Evolutionary conservation across 2,797 vertebrate species (phyloP), one percentile per base, ranked within the genome.

Genomic region (Columba guinea): DNA sequence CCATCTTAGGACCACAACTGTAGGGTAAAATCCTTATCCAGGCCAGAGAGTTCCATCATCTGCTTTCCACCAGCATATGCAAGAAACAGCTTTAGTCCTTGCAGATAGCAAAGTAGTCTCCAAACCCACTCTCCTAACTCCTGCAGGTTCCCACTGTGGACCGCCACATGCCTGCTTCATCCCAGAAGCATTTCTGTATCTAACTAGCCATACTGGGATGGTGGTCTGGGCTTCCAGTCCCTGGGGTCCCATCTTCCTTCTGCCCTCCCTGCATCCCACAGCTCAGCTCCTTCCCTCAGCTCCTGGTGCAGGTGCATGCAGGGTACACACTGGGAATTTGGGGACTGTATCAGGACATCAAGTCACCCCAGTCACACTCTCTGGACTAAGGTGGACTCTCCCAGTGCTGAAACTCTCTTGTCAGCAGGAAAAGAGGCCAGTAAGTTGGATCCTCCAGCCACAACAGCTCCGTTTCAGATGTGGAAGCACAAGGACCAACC

Each of bases 401-500:
- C 65, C 65, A 74, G 48, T 0, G 1, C 74, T 63, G 56, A 41
- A 51, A 48, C 16, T 69, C 37, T 26, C 56, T 13, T 67, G 30
- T 41, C 70, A 87, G 17, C 14, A 32, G 44, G 27, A 91, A 7
- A 60, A 41, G 63, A 46, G 16, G 10, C 10, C 3, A 6, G 8
- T 65, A 48, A 51, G 12, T 8, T 22, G 20, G 51, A 58, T 76
- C 13, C 28, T 73, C 13, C 63, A 70, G 52, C 27, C 3, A 3
- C 28, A 65, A 56, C 53, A 9, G 1, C 26, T 84, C 21, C 1
- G 0, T 4, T 58, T 64, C 3, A 16, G 44, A 23, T 27, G 53
- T 2, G 2, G 19, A 35, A 78, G 49, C 3, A n/a, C 28, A 52
- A 53, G 52, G 56, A 27, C 5, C 0, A 0, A 49, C 26, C 22